phyloP scores from a whole-genome alignment of 1,140 invertebrate species.

The Oppia nitens region DNA sequence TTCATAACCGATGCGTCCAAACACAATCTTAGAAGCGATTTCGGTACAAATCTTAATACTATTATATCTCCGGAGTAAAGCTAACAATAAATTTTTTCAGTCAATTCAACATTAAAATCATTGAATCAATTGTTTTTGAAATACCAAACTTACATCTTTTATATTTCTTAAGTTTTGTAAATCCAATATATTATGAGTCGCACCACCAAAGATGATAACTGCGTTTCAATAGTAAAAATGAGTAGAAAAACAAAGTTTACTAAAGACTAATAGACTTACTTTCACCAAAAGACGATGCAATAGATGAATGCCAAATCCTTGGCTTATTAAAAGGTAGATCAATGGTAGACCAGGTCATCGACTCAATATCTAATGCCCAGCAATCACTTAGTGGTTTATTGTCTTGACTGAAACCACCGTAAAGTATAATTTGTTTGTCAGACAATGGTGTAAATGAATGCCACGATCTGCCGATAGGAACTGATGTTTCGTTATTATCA shows the following conservation, averaged over 20 bases:
- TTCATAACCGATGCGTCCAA: not conserved
- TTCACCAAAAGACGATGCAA: constrained; percentile 15
- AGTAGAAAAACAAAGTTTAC: not conserved
- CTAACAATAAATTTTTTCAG: not conserved
- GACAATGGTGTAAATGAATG: constrained; percentile 29
- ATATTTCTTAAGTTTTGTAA: not conserved
- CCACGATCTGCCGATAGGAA: constrained; percentile 32
- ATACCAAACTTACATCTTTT: not conserved
- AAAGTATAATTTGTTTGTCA: constrained; percentile 26
- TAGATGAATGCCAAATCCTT: constrained; percentile 20
- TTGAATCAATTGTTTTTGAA: constrained; percentile 1
- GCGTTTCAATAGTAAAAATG: not conserved
- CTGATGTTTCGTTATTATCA: constrained; percentile 14
- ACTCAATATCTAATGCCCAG: constrained; percentile 16
- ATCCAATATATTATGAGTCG: constrained; percentile 16
- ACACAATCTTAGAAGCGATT: constrained; percentile 14
- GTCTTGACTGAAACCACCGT: constrained; percentile 30
- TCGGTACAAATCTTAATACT: constrained; percentile 14
- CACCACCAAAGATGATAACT: constrained; percentile 20
- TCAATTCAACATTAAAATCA: not conserved
- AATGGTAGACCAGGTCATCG: constrained; percentile 12
- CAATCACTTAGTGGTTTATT: constrained; percentile 20
- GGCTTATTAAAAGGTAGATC: constrained; percentile 18
- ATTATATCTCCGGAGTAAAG: constrained; percentile 17
- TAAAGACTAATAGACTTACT: not conserved